These are phyloP conservation scores for Mamestra brassicae DNA, from an alignment of 2,888 invertebrate species.

Conservation along the genomic window DNA sequence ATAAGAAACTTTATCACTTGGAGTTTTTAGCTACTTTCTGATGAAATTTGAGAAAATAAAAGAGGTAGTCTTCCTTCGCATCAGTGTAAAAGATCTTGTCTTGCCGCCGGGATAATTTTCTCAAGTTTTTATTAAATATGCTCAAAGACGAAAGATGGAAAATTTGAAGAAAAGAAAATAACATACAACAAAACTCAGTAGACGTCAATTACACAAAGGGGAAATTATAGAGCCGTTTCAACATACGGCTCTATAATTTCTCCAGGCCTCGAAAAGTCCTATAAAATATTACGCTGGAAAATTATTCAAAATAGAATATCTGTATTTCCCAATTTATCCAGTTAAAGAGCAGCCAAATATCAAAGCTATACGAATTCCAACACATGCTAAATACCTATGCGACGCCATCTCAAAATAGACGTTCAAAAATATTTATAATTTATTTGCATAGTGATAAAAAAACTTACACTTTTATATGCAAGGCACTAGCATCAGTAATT, in stretches of 20 bases:
- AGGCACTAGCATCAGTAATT: not conserved
- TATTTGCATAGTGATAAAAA: not conserved
- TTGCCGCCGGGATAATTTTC: no score
- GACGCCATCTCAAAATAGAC: slow-evolving; percentile 31
- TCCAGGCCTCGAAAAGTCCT: not conserved
- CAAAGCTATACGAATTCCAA: slow-evolving; percentile 20
- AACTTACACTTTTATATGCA: not conserved
- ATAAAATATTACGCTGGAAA: not conserved
- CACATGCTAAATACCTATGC: not conserved
- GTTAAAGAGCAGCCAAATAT: slow-evolving; percentile 16
- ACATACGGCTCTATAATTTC: no score
- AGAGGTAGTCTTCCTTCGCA: no score
- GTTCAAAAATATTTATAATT: slow-evolving; percentile 11
- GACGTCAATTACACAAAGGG: not conserved
- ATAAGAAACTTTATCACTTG: no score
- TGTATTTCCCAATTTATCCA: not conserved
- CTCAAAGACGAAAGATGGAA: not conserved
- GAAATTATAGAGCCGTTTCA: no score
- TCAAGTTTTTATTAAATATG: not conserved
- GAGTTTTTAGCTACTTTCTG: not conserved
- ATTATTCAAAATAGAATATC: not conserved
- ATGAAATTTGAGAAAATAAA: not conserved
- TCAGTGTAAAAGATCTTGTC: no score
- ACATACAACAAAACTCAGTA: not conserved
- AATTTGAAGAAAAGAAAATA: not conserved